Evolutionary conservation across 1,140 invertebrate genomes (phyloP).

Genomic region (Catajapyx aquilonaris): DNA sequence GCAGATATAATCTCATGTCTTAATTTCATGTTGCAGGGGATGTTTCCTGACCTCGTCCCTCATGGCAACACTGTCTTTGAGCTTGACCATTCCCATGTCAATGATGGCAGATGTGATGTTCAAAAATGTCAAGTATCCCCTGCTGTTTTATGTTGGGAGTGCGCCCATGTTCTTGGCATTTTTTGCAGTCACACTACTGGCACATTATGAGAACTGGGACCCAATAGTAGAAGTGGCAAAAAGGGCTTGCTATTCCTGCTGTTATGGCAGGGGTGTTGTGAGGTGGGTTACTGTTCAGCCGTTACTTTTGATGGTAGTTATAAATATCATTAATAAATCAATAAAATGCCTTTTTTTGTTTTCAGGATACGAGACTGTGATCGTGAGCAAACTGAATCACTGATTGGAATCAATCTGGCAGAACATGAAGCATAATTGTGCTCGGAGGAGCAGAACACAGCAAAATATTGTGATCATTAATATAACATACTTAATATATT

Average conservation of each 20-base stretch:
- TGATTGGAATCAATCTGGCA: constrained; percentile 36
- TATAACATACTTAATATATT: too few species aligned
- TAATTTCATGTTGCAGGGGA: too few species aligned
- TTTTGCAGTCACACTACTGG: constrained; percentile 45
- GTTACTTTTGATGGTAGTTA: constrained; percentile 3
- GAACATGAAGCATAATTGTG: constrained; percentile 35
- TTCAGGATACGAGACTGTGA: constrained; percentile 40
- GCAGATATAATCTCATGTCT: too few species aligned
- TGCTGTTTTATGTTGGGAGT: constrained; percentile 55
- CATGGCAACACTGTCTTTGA: constrained; percentile 59
- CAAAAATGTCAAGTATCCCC: constrained; percentile 47
- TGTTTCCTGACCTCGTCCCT: constrained; percentile 75
- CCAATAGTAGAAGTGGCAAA: constrained; percentile 43
- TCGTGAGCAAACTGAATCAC: constrained; percentile 46
- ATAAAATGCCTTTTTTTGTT: constrained; percentile 13
- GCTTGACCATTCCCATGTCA: constrained; percentile 63
- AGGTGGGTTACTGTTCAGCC: constrained; percentile 11
- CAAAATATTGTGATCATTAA: too few species aligned
- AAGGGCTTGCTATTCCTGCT: constrained; percentile 31
- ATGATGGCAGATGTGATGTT: constrained; percentile 60
- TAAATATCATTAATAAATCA: constrained; percentile 4
- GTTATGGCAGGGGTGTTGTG: constrained; percentile 20
- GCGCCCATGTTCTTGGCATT: constrained; percentile 59
- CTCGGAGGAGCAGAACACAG: too few species aligned
- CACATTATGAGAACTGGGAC: constrained; percentile 70